These are phyloP conservation scores for Clarias platycephalus DNA, from an alignment of 2,797 vertebrate species.

Conservation along the genomic window DNA sequence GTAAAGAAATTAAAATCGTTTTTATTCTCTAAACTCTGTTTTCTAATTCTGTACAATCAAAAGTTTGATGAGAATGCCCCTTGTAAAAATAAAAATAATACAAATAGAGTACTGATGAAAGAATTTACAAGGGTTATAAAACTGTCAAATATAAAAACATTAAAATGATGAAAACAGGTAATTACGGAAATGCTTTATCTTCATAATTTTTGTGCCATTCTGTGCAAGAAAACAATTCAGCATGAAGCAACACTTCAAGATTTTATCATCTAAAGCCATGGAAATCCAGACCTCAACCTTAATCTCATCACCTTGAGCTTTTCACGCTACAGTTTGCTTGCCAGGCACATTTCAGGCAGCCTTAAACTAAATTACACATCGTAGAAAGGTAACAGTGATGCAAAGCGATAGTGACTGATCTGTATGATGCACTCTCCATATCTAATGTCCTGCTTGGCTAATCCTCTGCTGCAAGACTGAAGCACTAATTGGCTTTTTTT, in stretches of 20 bases:
- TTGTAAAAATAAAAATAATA: too few species aligned
- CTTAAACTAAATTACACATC: constrained; percentile 29
- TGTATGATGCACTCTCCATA: constrained; percentile 37
- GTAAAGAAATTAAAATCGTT: too few species aligned
- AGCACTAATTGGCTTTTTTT: constrained; percentile 30
- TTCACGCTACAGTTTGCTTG: constrained; percentile 31
- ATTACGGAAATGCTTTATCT: not conserved
- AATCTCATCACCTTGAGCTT: constrained; percentile 33
- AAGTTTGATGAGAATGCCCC: too few species aligned
- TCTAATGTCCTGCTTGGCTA: constrained; percentile 44
- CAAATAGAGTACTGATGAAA: too few species aligned
- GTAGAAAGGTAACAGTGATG: constrained; percentile 38
- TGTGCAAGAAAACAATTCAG: constrained; percentile 17
- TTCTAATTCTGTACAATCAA: too few species aligned
- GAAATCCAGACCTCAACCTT: constrained; percentile 26
- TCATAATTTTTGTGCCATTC: not conserved
- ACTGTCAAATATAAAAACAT: too few species aligned
- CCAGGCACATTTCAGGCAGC: constrained; percentile 32
- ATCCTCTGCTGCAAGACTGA: constrained; percentile 17
- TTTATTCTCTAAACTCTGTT: too few species aligned
- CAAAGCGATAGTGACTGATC: constrained; percentile 43
- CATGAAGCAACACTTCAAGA: not conserved
- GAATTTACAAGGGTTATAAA: too few species aligned
- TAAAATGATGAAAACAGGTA: too few species aligned
- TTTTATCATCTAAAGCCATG: constrained; percentile 11